These are phyloP conservation scores for Anthonomus grandis DNA, from an alignment of 1,140 invertebrate species.

Conservation along the genomic window DNA sequence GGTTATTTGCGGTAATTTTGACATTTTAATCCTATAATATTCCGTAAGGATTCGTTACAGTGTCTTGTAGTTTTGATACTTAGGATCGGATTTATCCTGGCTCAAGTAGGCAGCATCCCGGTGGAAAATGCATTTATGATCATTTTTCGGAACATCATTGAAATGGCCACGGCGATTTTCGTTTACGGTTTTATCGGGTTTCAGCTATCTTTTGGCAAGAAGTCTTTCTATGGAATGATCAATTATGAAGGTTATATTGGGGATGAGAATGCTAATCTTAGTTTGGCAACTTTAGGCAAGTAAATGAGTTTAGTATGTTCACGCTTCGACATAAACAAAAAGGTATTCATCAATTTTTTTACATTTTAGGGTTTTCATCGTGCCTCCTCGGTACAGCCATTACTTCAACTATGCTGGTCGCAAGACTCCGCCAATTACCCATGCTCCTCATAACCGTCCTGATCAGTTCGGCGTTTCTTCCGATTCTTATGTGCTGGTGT, in stretches of 20 bases:
- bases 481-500: conserved; percentile 36
- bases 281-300: conserved; percentile 15
- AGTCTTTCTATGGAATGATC: conserved; percentile 27
- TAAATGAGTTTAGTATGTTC: too few species aligned
- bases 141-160: conserved; percentile 34
- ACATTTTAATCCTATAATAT: neutral
- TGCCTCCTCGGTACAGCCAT: conserved; percentile 31
- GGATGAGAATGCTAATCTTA: conserved; percentile 13
- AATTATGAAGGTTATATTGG: conserved; percentile 26
- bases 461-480: conserved; percentile 26
- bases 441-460: conserved; percentile 24
- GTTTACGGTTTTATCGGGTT: conserved; percentile 31
- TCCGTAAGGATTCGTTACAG: too few species aligned
- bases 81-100: conserved; percentile 33
- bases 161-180: conserved; percentile 29
- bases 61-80: conserved; percentile 30
- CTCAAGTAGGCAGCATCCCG: conserved; percentile 34
- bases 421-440: conserved; percentile 28
- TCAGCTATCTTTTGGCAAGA: conserved; percentile 33
- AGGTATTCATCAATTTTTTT: too few species aligned
- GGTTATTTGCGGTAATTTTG: conserved; percentile 15
- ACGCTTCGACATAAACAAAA: too few species aligned
- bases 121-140: conserved; percentile 34
- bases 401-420: conserved; percentile 31
- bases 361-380: conserved; percentile 33